Evolutionary conservation across 2,113 vertebrate genomes (phyloP).

Genomic region (Reinhardtius hippoglossoides): DNA sequence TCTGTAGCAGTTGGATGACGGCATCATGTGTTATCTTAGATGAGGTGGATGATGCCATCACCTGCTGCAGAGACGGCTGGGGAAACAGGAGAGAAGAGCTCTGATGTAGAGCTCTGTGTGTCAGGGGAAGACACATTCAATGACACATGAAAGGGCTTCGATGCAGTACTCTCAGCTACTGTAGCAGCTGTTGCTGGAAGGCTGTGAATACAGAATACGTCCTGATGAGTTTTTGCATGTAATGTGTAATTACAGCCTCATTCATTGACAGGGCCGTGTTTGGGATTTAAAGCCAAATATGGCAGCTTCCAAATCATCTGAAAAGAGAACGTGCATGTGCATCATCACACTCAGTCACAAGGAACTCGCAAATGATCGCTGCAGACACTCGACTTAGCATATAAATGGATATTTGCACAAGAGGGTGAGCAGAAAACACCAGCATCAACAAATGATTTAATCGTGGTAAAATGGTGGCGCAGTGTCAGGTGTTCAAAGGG

Average conservation of each 20-base stretch:
- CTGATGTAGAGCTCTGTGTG: conserved; percentile 11
- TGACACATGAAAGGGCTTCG: conserved; percentile 4
- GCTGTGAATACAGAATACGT: not conserved
- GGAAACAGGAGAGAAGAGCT: conserved; percentile 1
- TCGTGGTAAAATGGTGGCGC: not conserved
- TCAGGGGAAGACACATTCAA: not conserved
- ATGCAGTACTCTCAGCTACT: conserved; percentile 2
- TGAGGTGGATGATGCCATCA: not conserved
- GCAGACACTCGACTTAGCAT: not conserved
- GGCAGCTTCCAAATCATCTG: not conserved
- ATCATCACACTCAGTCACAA: conserved; percentile 6
- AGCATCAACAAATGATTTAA: conserved; percentile 19
- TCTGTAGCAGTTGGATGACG: not conserved
- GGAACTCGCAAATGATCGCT: conserved; percentile 10
- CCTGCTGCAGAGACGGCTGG: not conserved
- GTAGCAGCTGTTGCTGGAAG: conserved; percentile 17
- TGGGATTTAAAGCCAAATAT: not conserved
- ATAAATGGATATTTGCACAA: conserved; percentile 14
- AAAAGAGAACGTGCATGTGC: not conserved
- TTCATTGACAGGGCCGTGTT: not conserved
- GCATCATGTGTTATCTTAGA: not conserved
- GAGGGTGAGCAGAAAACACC: conserved; percentile 1
- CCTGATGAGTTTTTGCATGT: not conserved
- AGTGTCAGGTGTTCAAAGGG: conserved; percentile 34
- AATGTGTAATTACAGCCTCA: not conserved